Evolutionary conservation across 2,888 invertebrate species (phyloP).

Genomic region (Protonemura montana): DNA sequence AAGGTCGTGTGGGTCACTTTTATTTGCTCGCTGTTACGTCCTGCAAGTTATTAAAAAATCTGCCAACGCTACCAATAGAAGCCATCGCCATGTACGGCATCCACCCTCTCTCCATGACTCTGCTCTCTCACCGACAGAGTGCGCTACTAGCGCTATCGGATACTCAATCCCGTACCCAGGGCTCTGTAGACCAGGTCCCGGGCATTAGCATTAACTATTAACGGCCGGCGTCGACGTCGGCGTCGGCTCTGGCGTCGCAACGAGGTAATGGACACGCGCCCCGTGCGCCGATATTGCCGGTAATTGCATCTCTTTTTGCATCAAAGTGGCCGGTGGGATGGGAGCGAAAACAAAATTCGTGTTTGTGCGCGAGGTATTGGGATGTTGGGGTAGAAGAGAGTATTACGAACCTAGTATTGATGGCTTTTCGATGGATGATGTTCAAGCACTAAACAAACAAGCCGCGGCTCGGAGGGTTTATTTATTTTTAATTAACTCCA

Average conservation of each 20-base stretch:
- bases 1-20: no score
- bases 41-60: no score
- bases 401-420: background rate
- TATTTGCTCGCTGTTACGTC: no score
- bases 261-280: background rate
- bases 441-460: background rate
- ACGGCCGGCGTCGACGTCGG: background rate
- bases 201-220: constrained; percentile 1
- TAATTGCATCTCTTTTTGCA: background rate
- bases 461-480: background rate
- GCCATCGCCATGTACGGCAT: no score
- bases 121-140: no score
- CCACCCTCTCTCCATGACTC: no score
- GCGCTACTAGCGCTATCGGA: no score
- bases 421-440: background rate
- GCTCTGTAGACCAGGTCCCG: no score
- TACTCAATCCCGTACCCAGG: no score
- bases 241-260: background rate
- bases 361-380: background rate
- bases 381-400: background rate
- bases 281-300: background rate
- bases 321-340: background rate
- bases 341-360: background rate
- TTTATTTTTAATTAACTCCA: background rate
- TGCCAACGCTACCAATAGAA: no score